Conservation (phyloP, 2,113 vertebrate species). For the Edolisoma coerulescens region DNA sequence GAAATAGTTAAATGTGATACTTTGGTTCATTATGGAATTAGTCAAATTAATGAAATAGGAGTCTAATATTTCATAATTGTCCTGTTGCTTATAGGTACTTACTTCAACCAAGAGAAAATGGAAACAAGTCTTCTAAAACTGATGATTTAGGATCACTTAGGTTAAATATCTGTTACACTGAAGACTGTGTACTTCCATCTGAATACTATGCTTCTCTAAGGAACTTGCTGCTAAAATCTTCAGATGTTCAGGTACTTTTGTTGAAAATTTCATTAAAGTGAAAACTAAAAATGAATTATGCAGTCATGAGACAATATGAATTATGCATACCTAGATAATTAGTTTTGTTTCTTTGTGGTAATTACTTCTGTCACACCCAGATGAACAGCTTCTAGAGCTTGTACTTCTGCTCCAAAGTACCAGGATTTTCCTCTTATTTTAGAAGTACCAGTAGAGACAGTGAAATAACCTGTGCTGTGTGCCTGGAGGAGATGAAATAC, state of each 20-base stretch:
- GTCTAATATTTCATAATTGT: neutral
- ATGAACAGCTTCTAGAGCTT: neutral
- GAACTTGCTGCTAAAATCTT: slow-evolving; percentile 92
- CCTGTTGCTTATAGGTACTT: slow-evolving; percentile 83
- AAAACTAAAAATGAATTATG: neutral
- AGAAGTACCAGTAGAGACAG: neutral
- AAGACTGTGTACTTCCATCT: slow-evolving; percentile 95
- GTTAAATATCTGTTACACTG: slow-evolving; percentile 91
- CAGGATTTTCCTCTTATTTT: neutral
- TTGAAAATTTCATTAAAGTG: neutral
- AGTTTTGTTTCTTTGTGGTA: neutral
- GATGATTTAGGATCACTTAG: slow-evolving; percentile 93
- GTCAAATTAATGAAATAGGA: neutral
- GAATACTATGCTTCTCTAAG: slow-evolving; percentile 85
- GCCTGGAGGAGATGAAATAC: neutral
- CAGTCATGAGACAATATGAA: neutral
- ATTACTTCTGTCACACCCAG: neutral
- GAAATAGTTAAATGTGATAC: neutral
- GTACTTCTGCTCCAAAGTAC: neutral
- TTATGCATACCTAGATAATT: neutral
- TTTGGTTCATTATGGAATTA: neutral
- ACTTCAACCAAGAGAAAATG: slow-evolving; percentile 92
- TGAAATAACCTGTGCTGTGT: neutral
- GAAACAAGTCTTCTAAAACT: slow-evolving; percentile 88
- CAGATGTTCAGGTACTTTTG: slow-evolving; percentile 86